Evolutionary conservation across 1,140 invertebrate species (phyloP), one percentile per base, ranked within the genome.

Genomic region (Rhysida immarginata): DNA sequence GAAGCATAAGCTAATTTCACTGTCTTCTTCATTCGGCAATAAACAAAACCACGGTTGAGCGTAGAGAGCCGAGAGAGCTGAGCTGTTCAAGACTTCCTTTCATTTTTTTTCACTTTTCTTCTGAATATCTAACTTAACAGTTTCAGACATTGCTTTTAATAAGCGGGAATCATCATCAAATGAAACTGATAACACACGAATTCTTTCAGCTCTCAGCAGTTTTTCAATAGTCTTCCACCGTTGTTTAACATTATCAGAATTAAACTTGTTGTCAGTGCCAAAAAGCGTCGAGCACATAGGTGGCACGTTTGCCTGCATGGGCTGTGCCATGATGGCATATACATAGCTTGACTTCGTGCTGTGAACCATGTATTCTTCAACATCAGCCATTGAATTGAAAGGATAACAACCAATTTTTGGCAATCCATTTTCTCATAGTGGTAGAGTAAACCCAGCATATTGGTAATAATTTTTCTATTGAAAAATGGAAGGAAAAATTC

Each of bases 211-310:
- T 41, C n/a, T 41, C n/a, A n/a, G n/a, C n/a, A n/a, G n/a, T n/a
- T n/a, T n/a, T n/a, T n/a, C 23, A 48, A 48, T 48, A 18, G 13
- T 13, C 14, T 48, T 11, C 45, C 45, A 48, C 11, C 45, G 45
- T 23, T 8, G 8, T 8, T 11, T 48, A 8, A 48, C 21, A 18
- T 48, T 11, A 11, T 23, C 21, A 23, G 45, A 14, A 18, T 11
- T 48, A 48, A 48, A 48, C 21, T 48, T 48, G 45, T 48, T 48
- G 23, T 48, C 45, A 23, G 14, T 48, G 8, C 45, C 45, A 48
- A 48, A 48, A 13, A 48, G 14, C 21, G 13, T 8, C 23, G 21
- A 23, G 21, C 45, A 48, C 13, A 14, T 48, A 48, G 45, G 14
- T 48, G 45, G 45, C 11, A 23, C 21, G 23, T 23, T 23, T 23